A percentile compares a stretch with the other conserved stretches of the same genome.
Evolutionary conservation across 2,113 vertebrate genomes (phyloP).

Genomic region (Helogale parvula): DNA sequence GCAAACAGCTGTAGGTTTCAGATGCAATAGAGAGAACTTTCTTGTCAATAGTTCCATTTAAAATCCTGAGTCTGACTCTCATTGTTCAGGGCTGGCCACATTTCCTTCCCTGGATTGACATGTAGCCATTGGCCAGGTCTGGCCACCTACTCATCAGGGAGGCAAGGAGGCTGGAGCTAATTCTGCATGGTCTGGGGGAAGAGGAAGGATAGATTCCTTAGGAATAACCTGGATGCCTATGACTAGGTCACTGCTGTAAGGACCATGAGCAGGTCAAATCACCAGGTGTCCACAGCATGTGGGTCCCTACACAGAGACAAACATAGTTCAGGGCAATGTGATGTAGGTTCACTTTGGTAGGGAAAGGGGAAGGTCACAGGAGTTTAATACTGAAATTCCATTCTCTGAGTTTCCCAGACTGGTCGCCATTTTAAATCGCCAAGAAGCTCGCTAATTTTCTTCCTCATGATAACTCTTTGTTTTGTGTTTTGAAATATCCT

Average conservation of each 20-base stretch:
- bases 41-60: not conserved
- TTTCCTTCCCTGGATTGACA: not conserved
- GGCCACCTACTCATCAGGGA: not conserved
- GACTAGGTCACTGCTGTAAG: not conserved
- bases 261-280: not conserved
- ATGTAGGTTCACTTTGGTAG: not conserved
- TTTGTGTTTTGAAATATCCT: slow-evolving; percentile 42
- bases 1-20: not conserved
- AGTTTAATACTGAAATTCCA: not conserved
- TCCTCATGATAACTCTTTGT: not conserved
- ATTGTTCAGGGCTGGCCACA: not conserved
- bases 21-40: not conserved
- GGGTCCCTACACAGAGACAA: not conserved
- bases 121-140: not conserved
- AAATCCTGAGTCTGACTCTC: not conserved
- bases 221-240: not conserved
- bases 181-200: not conserved
- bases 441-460: not conserved
- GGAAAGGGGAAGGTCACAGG: not conserved
- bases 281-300: not conserved
- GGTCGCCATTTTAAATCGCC: not conserved
- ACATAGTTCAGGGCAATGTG: not conserved
- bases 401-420: not conserved
- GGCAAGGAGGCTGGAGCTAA: not conserved
- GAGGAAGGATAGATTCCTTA: not conserved